Percentiles rank a stretch among this genome's conserved stretches.
Conservation (phyloP, 2,888 invertebrate genomes). For the Tetanocera ferruginea region DNA sequence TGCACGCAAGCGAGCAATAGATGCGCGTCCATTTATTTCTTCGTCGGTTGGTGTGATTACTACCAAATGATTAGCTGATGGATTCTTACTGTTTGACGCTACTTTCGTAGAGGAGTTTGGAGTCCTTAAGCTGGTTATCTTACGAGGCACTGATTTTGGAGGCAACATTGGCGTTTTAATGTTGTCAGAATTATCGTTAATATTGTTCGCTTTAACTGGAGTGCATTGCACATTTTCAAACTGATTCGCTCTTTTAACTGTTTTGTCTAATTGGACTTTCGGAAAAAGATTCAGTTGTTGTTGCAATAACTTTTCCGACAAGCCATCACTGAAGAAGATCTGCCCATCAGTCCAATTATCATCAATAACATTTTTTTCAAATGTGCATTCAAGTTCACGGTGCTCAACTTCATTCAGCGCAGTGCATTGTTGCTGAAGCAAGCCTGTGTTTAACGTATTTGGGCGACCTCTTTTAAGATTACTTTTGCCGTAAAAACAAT, state of each 20-base stretch:
- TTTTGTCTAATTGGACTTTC: not conserved
- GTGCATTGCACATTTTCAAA: constrained; percentile 12
- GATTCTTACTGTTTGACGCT: constrained; percentile 53
- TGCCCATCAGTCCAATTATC: constrained; percentile 70
- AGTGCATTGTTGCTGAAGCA: constrained; percentile 51
- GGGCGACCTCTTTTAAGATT: constrained; percentile 72
- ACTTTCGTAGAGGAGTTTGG: constrained; percentile 39
- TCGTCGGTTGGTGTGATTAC: constrained; percentile 45
- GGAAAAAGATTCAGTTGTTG: not conserved
- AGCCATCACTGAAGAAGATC: constrained; percentile 61
- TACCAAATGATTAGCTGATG: constrained; percentile 30
- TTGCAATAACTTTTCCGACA: not conserved
- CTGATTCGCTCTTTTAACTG: not conserved
- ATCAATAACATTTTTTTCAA: constrained; percentile 5
- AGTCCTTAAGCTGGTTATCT: constrained; percentile 33
- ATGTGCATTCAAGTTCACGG: constrained; percentile 16
- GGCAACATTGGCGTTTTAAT: constrained; percentile 58
- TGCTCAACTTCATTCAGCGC: constrained; percentile 29
- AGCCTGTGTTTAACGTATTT: constrained; percentile 70
- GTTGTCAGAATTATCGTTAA: not conserved
- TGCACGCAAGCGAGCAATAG: constrained; percentile 78
- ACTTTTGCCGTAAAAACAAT: constrained; percentile 72
- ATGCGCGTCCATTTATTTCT: constrained; percentile 75
- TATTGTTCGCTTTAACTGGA: constrained; percentile 23
- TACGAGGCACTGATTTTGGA: constrained; percentile 51